Evolutionary conservation across 2,797 vertebrate genomes (phyloP).

Genomic region (Artibeus jamaicensis): DNA sequence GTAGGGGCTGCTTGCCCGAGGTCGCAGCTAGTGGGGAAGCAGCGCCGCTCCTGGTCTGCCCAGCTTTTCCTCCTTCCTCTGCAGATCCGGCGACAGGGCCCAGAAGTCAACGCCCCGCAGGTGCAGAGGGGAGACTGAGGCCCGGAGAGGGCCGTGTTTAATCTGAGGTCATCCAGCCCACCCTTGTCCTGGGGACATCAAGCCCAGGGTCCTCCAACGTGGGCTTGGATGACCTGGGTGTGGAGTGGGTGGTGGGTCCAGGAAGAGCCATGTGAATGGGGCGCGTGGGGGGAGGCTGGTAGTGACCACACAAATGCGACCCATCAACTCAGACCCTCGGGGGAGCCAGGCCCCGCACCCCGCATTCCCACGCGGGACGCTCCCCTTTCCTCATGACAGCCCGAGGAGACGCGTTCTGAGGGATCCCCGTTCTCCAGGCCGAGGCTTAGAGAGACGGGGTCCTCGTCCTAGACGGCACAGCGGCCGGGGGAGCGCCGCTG

Average conservation of each 20-base stretch:
- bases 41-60: not conserved
- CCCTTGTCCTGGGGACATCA: not conserved
- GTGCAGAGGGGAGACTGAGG: not conserved
- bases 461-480: not conserved
- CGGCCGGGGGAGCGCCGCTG: not conserved
- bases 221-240: not conserved
- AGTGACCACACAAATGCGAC: not conserved
- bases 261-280: not conserved
- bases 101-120: not conserved
- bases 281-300: not conserved
- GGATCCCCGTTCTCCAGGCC: not conserved
- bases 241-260: not conserved
- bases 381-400: not conserved
- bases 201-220: no score
- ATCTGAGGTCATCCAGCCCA: not conserved
- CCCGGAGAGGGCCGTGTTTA: not conserved
- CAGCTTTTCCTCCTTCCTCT: not conserved
- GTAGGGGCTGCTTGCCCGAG: not conserved
- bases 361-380: not conserved
- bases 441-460: not conserved
- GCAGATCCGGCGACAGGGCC: not conserved
- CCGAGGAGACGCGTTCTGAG: not conserved
- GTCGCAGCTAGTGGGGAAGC: not conserved
- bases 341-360: not conserved
- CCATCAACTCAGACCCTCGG: accelerated